A percentile compares a stretch with the other conserved stretches of the same genome.
Conservation (phyloP, 2,797 vertebrate species). For the Silurus lanzhouensis region DNA sequence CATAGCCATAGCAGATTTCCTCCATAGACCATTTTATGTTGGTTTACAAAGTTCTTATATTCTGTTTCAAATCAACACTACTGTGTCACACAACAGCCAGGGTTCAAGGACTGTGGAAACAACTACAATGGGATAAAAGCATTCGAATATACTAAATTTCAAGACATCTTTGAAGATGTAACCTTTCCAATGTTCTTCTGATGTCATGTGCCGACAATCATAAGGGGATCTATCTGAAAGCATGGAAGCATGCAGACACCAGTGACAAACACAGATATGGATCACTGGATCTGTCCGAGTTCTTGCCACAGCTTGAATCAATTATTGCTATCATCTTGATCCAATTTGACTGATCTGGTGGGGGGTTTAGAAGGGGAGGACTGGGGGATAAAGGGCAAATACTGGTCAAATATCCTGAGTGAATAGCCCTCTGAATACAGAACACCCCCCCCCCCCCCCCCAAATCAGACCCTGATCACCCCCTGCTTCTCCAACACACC, state of each 20-base stretch:
- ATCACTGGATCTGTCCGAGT: constrained; percentile 88
- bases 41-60: not conserved
- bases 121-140: constrained; percentile 44
- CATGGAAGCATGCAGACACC: constrained; percentile 79
- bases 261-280: constrained; percentile 92
- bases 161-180: constrained; percentile 84
- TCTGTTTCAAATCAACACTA: constrained; percentile 8
- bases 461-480: constrained; percentile 7
- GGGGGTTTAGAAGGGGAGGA: constrained; percentile 64
- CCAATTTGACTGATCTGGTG: constrained; percentile 99
- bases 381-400: constrained; percentile 82
- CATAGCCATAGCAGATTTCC: not conserved
- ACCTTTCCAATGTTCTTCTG: constrained; percentile 86
- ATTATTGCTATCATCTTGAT: constrained; percentile 99
- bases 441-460: constrained; percentile 13
- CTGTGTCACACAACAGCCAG: constrained; percentile 22
- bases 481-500: constrained; percentile 9
- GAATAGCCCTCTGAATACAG: constrained; percentile 60
- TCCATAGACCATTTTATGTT: not conserved
- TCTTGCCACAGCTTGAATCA: constrained; percentile 91
- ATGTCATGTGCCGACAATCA: constrained; percentile 94
- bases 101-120: not conserved
- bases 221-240: constrained; percentile 91
- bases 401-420: constrained; percentile 92
- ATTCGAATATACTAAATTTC: constrained; percentile 72